These are phyloP conservation scores for Ramphastos sulfuratus DNA, from an alignment of 2,113 vertebrate genomes.

Conservation along the genomic window DNA sequence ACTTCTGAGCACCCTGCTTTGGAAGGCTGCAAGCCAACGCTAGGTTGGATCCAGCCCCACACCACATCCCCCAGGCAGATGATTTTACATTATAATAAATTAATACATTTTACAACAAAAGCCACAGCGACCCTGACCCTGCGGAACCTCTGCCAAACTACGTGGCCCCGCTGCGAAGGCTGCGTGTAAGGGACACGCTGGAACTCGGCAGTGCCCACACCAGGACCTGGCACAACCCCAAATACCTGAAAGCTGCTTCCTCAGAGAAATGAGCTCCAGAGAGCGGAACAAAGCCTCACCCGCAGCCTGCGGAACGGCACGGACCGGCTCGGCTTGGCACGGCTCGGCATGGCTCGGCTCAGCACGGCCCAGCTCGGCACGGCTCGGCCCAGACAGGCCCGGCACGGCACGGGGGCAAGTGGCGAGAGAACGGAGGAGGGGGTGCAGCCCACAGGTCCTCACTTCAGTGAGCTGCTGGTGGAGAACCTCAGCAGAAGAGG, in stretches of 20 bases:
- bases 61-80: conserved; percentile 48
- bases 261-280: conserved; percentile 56
- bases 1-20: conserved; percentile 58
- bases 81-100: conserved; percentile 60
- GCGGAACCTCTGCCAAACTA: not conserved
- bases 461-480: not conserved
- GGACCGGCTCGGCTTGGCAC: not conserved
- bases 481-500: not conserved
- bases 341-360: too few relatives aligned
- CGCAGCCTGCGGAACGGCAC: not conserved
- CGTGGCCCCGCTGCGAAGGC: not conserved
- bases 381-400: not conserved
- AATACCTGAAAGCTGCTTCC: conserved; percentile 41
- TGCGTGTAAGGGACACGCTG: not conserved
- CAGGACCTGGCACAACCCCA: conserved; percentile 27
- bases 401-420: not conserved
- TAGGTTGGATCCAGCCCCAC: conserved; percentile 61
- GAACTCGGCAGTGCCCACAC: too few relatives aligned
- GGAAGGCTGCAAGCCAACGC: conserved; percentile 59
- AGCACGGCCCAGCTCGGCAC: not conserved
- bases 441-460: not conserved
- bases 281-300: conserved; percentile 35
- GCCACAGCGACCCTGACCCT: not conserved
- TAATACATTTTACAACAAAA: conserved; percentile 49
- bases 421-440: not conserved